Base-by-base conservation (phyloP, 2,888 invertebrate species). In the Scelioninae gen. 2 region DNA sequence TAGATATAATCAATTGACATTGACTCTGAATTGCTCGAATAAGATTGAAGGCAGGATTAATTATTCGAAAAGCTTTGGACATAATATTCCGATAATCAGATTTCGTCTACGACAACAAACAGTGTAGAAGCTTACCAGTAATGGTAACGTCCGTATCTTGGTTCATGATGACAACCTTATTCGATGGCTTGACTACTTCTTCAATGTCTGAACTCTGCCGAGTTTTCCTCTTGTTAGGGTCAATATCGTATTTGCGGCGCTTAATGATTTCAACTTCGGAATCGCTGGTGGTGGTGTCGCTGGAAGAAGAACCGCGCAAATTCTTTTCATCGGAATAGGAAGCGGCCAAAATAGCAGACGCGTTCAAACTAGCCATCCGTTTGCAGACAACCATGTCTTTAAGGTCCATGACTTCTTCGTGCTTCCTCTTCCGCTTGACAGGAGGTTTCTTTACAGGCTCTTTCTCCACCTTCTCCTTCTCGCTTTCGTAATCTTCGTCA, bases 311-410 rank as follows among this genome's bases (percentile, higher is more conserved):
- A 33, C 90, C 90, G 53, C 89, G 88, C 25, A 87, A 86, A 80
- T 86, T 82, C 82, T 92, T 94, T 84, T 95, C 94, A 39, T 88
- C 87, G 1, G 90, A 90, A 81, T 96, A 96, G 76, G 94, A 95
- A 15, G 96, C 96, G 0, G 95, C 95, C 76, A 96, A 88, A 80
- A 96, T 96, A 15, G 96, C 96, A 31, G 94, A 93, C 10, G 96
- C 96, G 85, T 96, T 96, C 25, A 96, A 87, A 83, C 95, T 95
- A 15, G 96, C 96, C 95, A 96, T 95, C 25, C 96, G 90, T 84
- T 96, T 96, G 78, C 93, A 90, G 11, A 95, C 95, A 4, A 95
- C 92, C 91, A 95, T 94, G 78, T 95, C 95, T 81, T 94, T 94
- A 48, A 95, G 88, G 81, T 94, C 94, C 93, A 93, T 93, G 19